A percentile compares a stretch with the other conserved stretches of the same genome.
Evolutionary conservation across 1,140 invertebrate species (phyloP).

Genomic region (Cydia amplana): DNA sequence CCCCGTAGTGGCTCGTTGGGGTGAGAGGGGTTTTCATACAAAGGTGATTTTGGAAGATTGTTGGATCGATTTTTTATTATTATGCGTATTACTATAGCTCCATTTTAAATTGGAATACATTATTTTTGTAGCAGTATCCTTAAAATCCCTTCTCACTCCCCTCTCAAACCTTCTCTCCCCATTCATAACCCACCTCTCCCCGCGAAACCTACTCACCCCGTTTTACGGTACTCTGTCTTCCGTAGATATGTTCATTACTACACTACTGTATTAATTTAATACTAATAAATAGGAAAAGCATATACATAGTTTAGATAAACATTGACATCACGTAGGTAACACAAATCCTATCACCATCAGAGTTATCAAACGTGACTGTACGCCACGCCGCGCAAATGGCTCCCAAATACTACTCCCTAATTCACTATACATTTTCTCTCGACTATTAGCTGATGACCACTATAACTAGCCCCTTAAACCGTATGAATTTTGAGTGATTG

Average conservation of each 20-base stretch:
- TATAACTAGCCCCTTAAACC: background rate
- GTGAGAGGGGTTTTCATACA: too few species aligned
- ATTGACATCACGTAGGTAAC: constrained; percentile 12
- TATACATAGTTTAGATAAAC: background rate
- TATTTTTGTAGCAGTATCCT: too few species aligned
- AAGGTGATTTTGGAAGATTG: too few species aligned
- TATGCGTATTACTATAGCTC: too few species aligned
- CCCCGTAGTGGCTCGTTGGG: too few species aligned
- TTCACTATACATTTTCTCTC: background rate
- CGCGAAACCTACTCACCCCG: too few species aligned
- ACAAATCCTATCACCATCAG: constrained; percentile 14
- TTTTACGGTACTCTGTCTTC: too few species aligned
- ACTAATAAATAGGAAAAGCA: background rate
- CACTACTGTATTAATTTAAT: background rate
- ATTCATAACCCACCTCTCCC: too few species aligned
- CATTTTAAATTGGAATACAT: too few species aligned
- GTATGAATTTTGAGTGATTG: background rate
- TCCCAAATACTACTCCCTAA: background rate
- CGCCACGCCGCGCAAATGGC: constrained; percentile 6
- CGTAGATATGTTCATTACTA: background rate
- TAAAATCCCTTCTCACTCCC: too few species aligned
- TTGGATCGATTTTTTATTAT: too few species aligned
- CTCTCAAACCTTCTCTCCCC: too few species aligned
- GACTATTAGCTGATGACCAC: background rate
- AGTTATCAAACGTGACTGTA: background rate